phyloP scores from a whole-genome alignment of 2,888 invertebrate genomes.

The Sycophila texana region DNA sequence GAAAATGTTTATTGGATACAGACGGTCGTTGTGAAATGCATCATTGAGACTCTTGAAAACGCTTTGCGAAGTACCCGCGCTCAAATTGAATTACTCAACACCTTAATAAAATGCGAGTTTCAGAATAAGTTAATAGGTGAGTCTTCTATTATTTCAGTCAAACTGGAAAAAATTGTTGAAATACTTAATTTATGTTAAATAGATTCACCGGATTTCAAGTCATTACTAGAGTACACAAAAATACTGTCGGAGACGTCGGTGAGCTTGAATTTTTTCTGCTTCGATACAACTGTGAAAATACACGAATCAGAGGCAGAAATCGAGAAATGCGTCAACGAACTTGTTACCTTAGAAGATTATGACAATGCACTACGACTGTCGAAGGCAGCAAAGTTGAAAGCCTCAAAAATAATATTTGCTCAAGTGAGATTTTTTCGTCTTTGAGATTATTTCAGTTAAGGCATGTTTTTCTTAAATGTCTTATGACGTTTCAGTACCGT shows the following conservation, averaged over 20 bases:
- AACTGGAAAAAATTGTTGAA: background rate
- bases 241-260: constrained; percentile 79
- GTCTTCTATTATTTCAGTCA: background rate
- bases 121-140: constrained; percentile 65
- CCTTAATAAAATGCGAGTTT: constrained; percentile 65
- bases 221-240: constrained; percentile 77
- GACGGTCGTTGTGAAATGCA: constrained; percentile 78
- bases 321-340: constrained; percentile 77
- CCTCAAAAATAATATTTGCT: constrained; percentile 68
- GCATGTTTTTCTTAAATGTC: background rate
- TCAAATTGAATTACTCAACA: constrained; percentile 81
- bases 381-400: constrained; percentile 68
- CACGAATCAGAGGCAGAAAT: constrained; percentile 78
- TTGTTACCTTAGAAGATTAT: constrained; percentile 77
- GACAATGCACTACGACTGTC: constrained; percentile 80
- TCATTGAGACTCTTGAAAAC: constrained; percentile 80
- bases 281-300: constrained; percentile 76
- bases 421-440: constrained; percentile 62
- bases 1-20: constrained; percentile 79
- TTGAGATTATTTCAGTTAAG: background rate
- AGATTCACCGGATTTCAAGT: constrained; percentile 75
- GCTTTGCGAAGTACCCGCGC: constrained; percentile 81
- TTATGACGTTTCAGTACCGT: constrained; percentile 62
- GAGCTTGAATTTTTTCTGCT: constrained; percentile 77
- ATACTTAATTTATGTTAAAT: constrained; percentile 56